Base-by-base conservation (phyloP, 2,888 invertebrate species). In the Apantesis nais region DNA sequence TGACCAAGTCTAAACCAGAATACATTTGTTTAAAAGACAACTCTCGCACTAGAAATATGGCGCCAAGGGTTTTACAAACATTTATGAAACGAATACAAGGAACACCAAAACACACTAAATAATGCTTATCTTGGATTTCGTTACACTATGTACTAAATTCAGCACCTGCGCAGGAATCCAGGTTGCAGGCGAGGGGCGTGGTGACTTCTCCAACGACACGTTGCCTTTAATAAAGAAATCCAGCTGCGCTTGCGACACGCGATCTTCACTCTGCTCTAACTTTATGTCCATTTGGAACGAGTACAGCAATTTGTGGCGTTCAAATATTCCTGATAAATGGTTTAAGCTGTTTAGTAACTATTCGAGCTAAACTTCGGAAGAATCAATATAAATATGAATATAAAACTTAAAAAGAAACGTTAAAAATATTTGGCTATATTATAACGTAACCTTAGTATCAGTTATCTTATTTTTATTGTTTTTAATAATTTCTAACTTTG, bases 181-280 rank as follows among this genome's bases (percentile, higher is more conserved):
- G 2, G 93, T 82, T 0, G 96, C 96, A 0, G 98, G 98, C 86
- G 96, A 96, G 22, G 92, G 88, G 29, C 95, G 91, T 22, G 96
- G 85, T 0, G 97, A 95, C 90, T 98, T 98, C 86, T 98, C 98
- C 76, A 98, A 90, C 0, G 97, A 95, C 0, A 98, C 96, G 78
- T 97, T 97, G 62, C 98, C 98, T 85, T 98, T 99, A 80, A 98
- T 98, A 88, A 99, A 99, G 93, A 99, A 99, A 87, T 98, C 98
- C 39, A 99, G 88, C 86, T 99, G 97, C 11, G 91, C 86, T 84
- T 98, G 98, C 0, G 88, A 90, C 1, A 99, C 91, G 34, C 93
- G 86, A 0, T 92, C 96, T 12, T 96, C 95, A 81, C 97, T 97
- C 88, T 97, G 97, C 82, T 98, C 97, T 77, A 99, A 89, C 87